These are phyloP conservation scores for Harpagifer antarcticus DNA, from an alignment of 2,797 vertebrate genomes.

Conservation along the genomic window DNA sequence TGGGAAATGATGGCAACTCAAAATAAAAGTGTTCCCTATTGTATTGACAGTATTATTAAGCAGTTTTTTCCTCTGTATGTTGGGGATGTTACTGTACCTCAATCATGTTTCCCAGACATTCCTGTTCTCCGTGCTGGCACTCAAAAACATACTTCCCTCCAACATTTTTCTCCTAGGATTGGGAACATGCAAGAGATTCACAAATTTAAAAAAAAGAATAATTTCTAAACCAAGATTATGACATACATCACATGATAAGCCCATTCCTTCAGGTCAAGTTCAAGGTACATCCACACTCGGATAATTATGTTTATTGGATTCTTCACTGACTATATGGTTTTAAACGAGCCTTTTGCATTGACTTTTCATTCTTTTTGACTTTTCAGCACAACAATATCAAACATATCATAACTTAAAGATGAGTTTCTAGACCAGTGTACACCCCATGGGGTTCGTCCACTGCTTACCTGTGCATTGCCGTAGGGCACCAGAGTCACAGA, in stretches of 20 bases:
- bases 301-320: not conserved
- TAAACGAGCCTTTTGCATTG: not conserved
- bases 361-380: not conserved
- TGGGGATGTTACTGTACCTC: slow-evolving; percentile 82
- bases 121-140: slow-evolving; percentile 92
- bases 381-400: not conserved
- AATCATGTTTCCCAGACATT: slow-evolving; percentile 94
- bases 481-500: slow-evolving; percentile 90
- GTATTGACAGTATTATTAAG: not conserved
- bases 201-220: not conserved
- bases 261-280: not conserved
- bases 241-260: not conserved
- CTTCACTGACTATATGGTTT: not conserved
- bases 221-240: not conserved
- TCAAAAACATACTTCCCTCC: slow-evolving; percentile 81
- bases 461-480: slow-evolving; percentile 90
- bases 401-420: not conserved
- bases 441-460: not conserved
- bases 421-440: not conserved
- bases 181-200: slow-evolving; percentile 1
- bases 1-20: not conserved
- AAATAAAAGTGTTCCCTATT: not conserved
- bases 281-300: not conserved
- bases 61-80: not conserved
- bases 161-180: slow-evolving; percentile 83